These are phyloP conservation scores for Athalia circularis DNA, from an alignment of 2,888 invertebrate genomes.

Conservation along the genomic window DNA sequence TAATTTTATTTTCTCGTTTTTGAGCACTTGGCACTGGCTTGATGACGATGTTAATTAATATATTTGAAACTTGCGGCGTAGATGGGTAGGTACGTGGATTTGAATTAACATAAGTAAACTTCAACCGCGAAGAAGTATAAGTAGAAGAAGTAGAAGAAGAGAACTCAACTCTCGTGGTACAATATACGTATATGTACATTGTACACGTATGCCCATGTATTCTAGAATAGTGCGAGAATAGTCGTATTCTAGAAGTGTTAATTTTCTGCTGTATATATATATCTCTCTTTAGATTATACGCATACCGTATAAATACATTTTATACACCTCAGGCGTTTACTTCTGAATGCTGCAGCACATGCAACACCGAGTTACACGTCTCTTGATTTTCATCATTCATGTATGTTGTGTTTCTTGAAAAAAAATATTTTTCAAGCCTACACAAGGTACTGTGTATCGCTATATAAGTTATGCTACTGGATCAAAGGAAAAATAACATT, in stretches of 20 bases:
- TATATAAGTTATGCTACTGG: no score
- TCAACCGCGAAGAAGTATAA: constrained; percentile 50
- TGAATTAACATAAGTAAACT: constrained; percentile 72
- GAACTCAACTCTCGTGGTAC: no score
- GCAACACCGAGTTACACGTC: no score
- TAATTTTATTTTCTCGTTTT: not conserved
- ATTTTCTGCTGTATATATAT: constrained; percentile 60
- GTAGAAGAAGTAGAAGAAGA: no score
- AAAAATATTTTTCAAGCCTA: no score
- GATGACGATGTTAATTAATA: constrained; percentile 73
- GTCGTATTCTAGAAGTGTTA: constrained; percentile 67
- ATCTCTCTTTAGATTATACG: constrained; percentile 39
- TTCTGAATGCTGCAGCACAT: no score
- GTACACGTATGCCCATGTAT: not conserved
- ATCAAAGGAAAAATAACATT: no score
- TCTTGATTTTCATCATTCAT: no score
- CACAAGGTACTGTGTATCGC: no score
- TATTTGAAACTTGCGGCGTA: constrained; percentile 65
- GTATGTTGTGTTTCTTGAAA: no score
- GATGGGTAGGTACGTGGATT: constrained; percentile 54
- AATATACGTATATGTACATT: no score
- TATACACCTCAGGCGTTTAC: constrained; percentile 19
- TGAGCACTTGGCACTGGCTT: constrained; percentile 53
- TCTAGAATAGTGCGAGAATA: constrained; percentile 11
- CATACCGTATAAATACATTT: constrained; percentile 40